A percentile compares a stretch with the other conserved stretches of the same genome.
phyloP scores from a whole-genome alignment of 2,113 vertebrate species.

The Hemibagrus wyckioides region DNA sequence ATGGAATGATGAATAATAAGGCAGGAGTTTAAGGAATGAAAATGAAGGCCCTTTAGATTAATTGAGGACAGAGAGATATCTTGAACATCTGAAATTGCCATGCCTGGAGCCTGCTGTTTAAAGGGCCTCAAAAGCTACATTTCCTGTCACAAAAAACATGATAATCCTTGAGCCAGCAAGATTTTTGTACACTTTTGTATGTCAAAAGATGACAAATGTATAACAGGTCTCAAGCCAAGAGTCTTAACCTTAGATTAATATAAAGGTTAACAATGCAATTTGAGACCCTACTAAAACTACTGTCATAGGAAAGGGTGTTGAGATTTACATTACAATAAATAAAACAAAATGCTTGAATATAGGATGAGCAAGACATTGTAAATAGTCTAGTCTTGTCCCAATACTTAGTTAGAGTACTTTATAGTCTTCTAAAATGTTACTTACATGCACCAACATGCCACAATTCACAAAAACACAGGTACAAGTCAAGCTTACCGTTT shows the following conservation, averaged over 20 bases:
- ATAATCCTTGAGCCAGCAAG: slow-evolving; percentile 1
- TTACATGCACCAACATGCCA: neutral
- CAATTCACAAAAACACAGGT: neutral
- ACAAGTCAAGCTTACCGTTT: slow-evolving; percentile 78
- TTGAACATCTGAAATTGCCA: neutral
- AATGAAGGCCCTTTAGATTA: neutral
- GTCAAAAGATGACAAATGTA: neutral
- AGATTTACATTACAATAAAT: neutral
- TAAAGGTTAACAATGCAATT: neutral
- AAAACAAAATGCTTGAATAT: neutral
- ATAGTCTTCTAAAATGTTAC: neutral
- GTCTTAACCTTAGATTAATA: neutral
- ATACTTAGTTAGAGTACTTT: neutral
- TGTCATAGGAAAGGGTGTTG: neutral
- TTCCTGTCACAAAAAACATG: neutral
- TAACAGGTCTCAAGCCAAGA: neutral
- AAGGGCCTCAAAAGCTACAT: neutral
- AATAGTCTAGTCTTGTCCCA: neutral
- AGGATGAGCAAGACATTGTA: neutral
- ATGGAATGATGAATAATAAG: neutral
- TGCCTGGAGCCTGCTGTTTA: neutral
- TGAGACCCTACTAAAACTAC: neutral
- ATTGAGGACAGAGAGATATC: neutral
- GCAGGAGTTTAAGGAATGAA: neutral
- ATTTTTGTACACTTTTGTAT: neutral